Evolutionary conservation across 2,113 vertebrate genomes (phyloP).

Genomic region (Microtus oregoni): DNA sequence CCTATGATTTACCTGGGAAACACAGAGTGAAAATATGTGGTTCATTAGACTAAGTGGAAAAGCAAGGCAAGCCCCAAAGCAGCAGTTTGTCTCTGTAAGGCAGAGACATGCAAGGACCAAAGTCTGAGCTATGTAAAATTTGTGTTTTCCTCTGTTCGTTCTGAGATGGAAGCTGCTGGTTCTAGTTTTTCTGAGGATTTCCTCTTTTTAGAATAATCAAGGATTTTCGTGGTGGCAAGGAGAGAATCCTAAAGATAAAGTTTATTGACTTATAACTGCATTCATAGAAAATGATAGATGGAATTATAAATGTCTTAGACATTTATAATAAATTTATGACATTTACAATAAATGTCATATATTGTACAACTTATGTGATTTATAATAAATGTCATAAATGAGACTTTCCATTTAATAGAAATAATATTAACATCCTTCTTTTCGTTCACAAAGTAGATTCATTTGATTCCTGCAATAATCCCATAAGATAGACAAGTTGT

Average conservation of each 20-base stretch:
- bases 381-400: background rate
- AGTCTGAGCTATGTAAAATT: background rate
- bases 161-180: background rate
- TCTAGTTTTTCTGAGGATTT: constrained; percentile 15
- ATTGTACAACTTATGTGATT: background rate
- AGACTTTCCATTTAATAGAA: constrained; percentile 15
- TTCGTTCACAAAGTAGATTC: background rate
- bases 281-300: background rate
- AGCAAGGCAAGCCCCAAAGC: background rate
- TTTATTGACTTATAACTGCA: background rate
- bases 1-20: constrained; percentile 42
- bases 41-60: constrained; percentile 49
- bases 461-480: background rate
- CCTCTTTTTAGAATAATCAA: background rate
- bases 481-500: background rate
- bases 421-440: background rate
- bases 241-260: background rate
- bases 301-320: background rate
- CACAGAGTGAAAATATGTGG: background rate
- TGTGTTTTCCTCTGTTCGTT: background rate
- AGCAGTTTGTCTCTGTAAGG: background rate
- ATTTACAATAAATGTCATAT: background rate
- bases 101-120: background rate
- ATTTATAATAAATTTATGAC: background rate
- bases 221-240: background rate